Conservation (phyloP, 2,113 vertebrate species). For the Struthio camelus region DNA sequence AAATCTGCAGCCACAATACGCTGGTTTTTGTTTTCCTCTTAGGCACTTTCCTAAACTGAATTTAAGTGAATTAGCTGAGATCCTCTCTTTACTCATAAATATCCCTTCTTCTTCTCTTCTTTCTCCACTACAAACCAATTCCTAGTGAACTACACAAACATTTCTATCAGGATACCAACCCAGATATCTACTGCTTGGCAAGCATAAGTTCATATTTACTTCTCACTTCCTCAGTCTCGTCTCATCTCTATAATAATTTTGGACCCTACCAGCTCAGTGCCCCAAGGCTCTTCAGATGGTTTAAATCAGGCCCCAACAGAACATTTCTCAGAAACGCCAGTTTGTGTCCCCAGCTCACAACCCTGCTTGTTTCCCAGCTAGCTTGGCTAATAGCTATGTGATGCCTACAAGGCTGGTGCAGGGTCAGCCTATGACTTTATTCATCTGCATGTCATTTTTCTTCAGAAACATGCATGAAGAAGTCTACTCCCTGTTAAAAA, state of each 20-base stretch:
- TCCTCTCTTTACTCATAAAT: neutral
- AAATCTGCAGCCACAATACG: neutral
- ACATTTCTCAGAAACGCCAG: neutral
- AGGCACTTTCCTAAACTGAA: neutral
- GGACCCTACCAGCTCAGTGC: neutral
- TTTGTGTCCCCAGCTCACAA: neutral
- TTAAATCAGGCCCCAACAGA: neutral
- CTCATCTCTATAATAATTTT: neutral
- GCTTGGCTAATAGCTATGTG: neutral
- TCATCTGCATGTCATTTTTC: neutral
- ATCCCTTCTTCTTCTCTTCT: neutral
- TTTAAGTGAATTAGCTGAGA: neutral
- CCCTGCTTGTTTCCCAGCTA: neutral
- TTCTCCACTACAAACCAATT: neutral
- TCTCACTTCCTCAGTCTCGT: neutral
- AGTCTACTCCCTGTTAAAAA: slow-evolving; percentile 24
- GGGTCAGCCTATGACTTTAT: neutral
- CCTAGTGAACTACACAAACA: neutral
- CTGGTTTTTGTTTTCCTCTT: neutral
- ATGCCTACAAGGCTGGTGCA: neutral
- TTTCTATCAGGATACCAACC: neutral
- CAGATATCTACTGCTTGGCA: neutral
- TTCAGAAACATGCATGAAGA: slow-evolving; percentile 10
- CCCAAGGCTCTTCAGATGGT: neutral
- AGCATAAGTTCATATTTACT: neutral